Percentiles rank a stretch among this genome's conserved stretches.
Evolutionary conservation across 2,888 invertebrate genomes (phyloP).

Genomic region (Proisotoma minuta): DNA sequence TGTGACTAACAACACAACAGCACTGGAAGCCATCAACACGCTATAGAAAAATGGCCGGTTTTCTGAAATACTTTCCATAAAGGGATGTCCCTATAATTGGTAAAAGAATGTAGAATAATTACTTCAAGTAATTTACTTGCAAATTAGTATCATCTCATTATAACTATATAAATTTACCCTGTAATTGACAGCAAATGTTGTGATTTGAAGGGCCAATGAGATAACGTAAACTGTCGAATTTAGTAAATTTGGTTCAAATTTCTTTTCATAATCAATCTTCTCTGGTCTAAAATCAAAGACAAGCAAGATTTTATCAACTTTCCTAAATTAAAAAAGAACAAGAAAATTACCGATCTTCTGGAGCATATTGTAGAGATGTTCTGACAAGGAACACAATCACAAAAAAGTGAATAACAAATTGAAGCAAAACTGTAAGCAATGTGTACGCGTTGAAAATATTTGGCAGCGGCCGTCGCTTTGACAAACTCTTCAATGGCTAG

Average conservation of each 20-base stretch:
- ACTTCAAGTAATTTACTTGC: background rate
- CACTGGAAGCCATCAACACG: slow-evolving; percentile 72
- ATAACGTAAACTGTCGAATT: slow-evolving; percentile 99
- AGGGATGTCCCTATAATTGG: slow-evolving; percentile 94
- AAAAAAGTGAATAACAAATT: slow-evolving; percentile 91
- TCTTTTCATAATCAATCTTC: slow-evolving; percentile 69
- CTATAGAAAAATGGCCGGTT: slow-evolving; percentile 91
- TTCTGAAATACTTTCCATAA: slow-evolving; percentile 92
- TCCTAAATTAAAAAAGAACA: background rate
- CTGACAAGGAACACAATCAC: slow-evolving; percentile 84
- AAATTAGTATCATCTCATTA: background rate
- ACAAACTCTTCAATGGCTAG: slow-evolving; percentile 84
- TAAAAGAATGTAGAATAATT: slow-evolving; percentile 18
- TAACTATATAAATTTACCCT: slow-evolving; percentile 60
- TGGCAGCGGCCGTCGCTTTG: slow-evolving; percentile 89
- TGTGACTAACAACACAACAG: slow-evolving; percentile 77
- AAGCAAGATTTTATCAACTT: background rate
- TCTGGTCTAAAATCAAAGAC: slow-evolving; percentile 49
- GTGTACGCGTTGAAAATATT: slow-evolving; percentile 99
- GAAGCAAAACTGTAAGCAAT: slow-evolving; percentile 84
- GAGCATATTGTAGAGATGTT: slow-evolving; percentile 68
- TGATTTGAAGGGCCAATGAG: slow-evolving; percentile 93
- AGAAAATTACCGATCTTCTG: slow-evolving; percentile 52
- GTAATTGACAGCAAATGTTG: slow-evolving; percentile 98
- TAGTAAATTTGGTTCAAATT: slow-evolving; percentile 87